Conservation (phyloP, 2,797 vertebrate species). For the Denticeps clupeoides region DNA sequence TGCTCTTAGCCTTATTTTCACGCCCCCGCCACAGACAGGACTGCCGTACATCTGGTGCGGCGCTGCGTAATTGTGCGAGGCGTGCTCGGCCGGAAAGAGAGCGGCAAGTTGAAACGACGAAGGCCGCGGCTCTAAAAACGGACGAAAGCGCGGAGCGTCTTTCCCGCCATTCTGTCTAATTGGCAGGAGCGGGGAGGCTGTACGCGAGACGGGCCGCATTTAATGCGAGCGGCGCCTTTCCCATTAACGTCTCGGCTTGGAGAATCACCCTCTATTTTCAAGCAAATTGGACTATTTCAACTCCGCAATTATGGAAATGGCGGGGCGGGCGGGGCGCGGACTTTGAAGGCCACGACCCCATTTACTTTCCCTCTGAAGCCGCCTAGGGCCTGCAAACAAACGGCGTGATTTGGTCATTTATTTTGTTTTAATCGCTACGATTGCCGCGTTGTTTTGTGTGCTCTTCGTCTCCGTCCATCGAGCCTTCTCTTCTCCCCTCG, state of each 20-base stretch:
- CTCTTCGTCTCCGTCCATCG: background rate
- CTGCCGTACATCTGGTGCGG: too few relatives aligned
- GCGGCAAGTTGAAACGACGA: background rate
- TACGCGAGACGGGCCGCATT: slow-evolving; percentile 36
- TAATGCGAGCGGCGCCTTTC: slow-evolving; percentile 26
- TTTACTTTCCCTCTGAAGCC: slow-evolving; percentile 27
- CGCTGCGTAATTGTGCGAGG: too few relatives aligned
- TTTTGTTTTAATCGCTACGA: background rate
- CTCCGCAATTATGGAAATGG: slow-evolving; percentile 43
- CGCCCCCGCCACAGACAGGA: too few relatives aligned
- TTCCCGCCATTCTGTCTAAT: slow-evolving; percentile 16
- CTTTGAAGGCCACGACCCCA: slow-evolving; percentile 17
- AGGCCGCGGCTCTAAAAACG: background rate
- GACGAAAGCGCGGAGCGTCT: slow-evolving; percentile 1
- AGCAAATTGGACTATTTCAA: slow-evolving; percentile 43
- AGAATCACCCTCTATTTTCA: slow-evolving; percentile 33
- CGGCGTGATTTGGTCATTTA: background rate
- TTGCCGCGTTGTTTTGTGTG: background rate
- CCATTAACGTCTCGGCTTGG: slow-evolving; percentile 33
- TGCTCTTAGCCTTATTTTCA: too few relatives aligned
- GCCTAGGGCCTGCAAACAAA: slow-evolving; percentile 29
- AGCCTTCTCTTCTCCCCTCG: too few relatives aligned
- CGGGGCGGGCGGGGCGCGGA: background rate
- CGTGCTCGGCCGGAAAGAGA: too few relatives aligned
- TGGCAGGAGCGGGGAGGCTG: background rate